Evolutionary conservation across 2,888 invertebrate genomes (phyloP).

Genomic region (Arrhopalites spinosus): DNA sequence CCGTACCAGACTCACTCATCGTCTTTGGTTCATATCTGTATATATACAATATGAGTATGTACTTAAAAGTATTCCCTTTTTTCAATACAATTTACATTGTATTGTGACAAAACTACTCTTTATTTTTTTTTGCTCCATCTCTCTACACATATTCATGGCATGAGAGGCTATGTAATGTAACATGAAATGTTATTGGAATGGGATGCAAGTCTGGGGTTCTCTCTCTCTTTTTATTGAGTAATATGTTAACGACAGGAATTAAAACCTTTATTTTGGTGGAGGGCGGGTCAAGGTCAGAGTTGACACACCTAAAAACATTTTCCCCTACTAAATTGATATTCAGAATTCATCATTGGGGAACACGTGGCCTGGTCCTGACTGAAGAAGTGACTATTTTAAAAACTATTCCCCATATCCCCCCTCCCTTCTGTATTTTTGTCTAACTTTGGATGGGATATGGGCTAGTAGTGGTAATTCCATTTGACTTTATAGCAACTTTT

Average conservation of each 20-base stretch:
- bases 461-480: too few relatives aligned
- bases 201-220: conserved; percentile 3
- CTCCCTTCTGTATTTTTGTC: neutral
- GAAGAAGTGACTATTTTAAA: too few relatives aligned
- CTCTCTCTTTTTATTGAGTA: conserved; percentile 8
- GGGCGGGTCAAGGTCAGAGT: conserved; percentile 44
- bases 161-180: neutral
- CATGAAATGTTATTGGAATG: too few relatives aligned
- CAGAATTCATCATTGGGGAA: too few relatives aligned
- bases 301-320: conserved; percentile 27
- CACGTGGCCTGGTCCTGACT: conserved; percentile 17
- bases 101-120: conserved; percentile 22
- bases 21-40: neutral
- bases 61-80: conserved; percentile 9
- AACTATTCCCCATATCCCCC: too few relatives aligned
- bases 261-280: conserved; percentile 15
- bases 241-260: conserved; percentile 10
- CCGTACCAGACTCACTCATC: conserved; percentile 13
- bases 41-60: neutral
- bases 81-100: conserved; percentile 7
- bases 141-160: neutral
- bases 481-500: conserved; percentile 8
- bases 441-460: too few relatives aligned
- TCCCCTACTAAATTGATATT: too few relatives aligned
- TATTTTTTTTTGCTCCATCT: neutral